These are phyloP conservation scores for Macroramphosus scolopax DNA, from an alignment of 2,797 vertebrate genomes.

Conservation along the genomic window DNA sequence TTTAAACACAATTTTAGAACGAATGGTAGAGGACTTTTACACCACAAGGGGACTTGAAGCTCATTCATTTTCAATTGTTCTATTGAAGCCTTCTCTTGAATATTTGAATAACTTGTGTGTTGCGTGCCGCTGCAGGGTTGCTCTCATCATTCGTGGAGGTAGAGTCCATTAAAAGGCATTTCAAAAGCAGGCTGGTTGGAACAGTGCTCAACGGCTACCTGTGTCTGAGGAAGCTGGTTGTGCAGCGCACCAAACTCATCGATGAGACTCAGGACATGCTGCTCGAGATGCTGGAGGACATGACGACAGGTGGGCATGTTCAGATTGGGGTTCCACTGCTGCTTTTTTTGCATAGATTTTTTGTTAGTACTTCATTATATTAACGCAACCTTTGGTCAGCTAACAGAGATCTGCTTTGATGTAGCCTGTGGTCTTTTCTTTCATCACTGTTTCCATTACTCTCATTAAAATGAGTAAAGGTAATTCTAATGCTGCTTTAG, in stretches of 20 bases:
- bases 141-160: conserved; percentile 98
- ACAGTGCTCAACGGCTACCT: conserved; percentile 97
- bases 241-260: conserved; percentile 96
- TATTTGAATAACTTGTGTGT: conserved; percentile 3
- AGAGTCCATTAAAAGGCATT: conserved; percentile 97
- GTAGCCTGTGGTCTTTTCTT: too few species aligned
- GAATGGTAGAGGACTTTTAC: not conserved
- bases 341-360: too few species aligned
- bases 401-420: too few species aligned
- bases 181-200: conserved; percentile 97
- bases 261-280: conserved; percentile 99
- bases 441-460: too few species aligned
- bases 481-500: not conserved
- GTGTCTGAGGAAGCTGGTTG: conserved; percentile 94
- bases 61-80: not conserved
- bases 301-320: conserved; percentile 95
- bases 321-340: too few species aligned
- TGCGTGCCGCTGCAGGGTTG: conserved; percentile 77
- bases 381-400: too few species aligned
- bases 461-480: not conserved
- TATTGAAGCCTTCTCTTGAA: not conserved
- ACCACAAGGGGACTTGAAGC: not conserved
- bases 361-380: too few species aligned
- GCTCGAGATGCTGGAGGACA: conserved; percentile 98
- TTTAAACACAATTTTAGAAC: too few species aligned